Evolutionary conservation across 1,140 invertebrate species (phyloP), one percentile per base, ranked within the genome.

Genomic region (Planococcus citri): DNA sequence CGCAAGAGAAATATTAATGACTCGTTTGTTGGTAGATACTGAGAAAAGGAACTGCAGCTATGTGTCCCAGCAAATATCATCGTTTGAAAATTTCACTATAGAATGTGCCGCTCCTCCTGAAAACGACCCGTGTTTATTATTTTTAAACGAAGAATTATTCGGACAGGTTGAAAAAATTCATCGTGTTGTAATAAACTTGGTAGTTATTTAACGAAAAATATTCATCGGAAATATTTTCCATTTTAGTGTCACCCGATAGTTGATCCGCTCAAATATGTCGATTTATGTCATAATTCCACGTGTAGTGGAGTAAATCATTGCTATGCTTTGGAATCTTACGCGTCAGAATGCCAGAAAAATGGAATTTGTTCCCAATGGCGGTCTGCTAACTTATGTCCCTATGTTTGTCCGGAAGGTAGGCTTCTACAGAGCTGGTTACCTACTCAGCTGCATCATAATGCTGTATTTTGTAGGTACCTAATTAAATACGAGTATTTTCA

Each of bases 361-460:
- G 87, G 86, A 10, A 79, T 91, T 0, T 91, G 89, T 74, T 76
- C 88, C 0, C 77, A 85, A 71, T 92, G 90, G 90, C 81, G 88
- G 38, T 76, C 74, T 0, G 78, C 78, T 0, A 76, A 84, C 61
- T 68, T 87, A n/a, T 87, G 88, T 73, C 85, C 87, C 0, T 84
- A 83, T 72, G 75, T 79, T 0, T 87, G 85, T 73, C 77, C 78
- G 25, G 22, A 73, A 57, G 73, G 79, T 78, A 74, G 74, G 74
- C n/a, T n/a, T n/a, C n/a, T n/a, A n/a, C n/a, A n/a, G n/a, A n/a
- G n/a, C n/a, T n/a, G n/a, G n/a, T n/a, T n/a, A n/a, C n/a, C n/a
- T n/a, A n/a, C n/a, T n/a, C n/a, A n/a, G n/a, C n/a, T n/a, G n/a
- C n/a, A n/a, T n/a, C n/a, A n/a, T n/a, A n/a, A n/a, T n/a, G n/a